Conservation (phyloP, 1,140 invertebrate genomes). For the Centruroides sculpturatus region DNA sequence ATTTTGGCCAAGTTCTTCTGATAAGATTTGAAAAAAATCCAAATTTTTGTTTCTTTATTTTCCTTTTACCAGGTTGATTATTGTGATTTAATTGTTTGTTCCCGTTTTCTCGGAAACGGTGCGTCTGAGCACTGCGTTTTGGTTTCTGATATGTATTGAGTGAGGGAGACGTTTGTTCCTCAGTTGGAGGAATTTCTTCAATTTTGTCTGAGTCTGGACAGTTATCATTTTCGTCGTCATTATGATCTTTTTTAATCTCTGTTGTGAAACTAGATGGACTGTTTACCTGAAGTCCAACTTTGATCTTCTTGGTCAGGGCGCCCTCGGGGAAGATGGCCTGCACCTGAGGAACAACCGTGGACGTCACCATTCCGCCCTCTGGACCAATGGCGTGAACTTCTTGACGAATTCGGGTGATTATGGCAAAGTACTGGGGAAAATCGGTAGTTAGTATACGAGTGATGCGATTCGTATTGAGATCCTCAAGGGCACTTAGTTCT, state of each 20-base stretch:
- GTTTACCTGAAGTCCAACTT: conserved; percentile 95
- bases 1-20: conserved; percentile 13
- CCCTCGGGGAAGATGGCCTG: conserved; percentile 98
- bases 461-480: conserved; percentile 69
- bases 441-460: conserved; percentile 93
- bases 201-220: no score
- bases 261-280: neutral
- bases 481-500: conserved; percentile 82
- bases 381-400: conserved; percentile 95
- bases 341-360: conserved; percentile 93
- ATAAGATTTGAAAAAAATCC: conserved; percentile 15
- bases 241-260: no score
- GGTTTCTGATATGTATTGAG: no score
- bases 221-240: no score
- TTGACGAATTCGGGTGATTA: conserved; percentile 90
- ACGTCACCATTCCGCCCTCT: conserved; percentile 95
- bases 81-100: no score
- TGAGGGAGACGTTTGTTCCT: no score
- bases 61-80: no score
- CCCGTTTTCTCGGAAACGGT: no score
- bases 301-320: conserved; percentile 97
- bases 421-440: conserved; percentile 98
- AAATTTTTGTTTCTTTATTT: neutral
- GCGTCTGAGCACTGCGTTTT: no score
- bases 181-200: neutral